phyloP scores from a whole-genome alignment of 2,113 vertebrate genomes.

The Macroglossus sobrinus region DNA sequence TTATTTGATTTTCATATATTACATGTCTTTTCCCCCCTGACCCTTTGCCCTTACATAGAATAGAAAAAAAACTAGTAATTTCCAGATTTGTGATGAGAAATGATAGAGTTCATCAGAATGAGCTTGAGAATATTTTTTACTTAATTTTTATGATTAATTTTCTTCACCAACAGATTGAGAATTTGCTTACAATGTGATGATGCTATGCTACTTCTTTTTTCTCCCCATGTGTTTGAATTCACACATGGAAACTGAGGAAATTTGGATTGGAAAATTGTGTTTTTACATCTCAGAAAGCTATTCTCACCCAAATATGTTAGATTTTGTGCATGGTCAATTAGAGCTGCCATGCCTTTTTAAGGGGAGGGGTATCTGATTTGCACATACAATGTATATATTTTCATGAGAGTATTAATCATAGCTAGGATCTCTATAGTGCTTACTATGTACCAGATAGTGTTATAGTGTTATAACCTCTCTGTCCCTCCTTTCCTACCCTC shows the following conservation, averaged over 20 bases:
- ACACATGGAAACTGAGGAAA: conserved; percentile 39
- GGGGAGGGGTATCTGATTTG: not conserved
- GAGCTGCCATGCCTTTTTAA: not conserved
- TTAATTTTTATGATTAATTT: conserved; percentile 26
- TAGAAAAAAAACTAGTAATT: not conserved
- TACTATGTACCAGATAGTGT: not conserved
- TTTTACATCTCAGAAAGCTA: conserved; percentile 22
- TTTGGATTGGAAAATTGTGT: not conserved
- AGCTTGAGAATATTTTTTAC: conserved; percentile 13
- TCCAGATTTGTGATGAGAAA: conserved; percentile 41
- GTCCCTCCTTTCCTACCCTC: not conserved
- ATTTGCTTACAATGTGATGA: conserved; percentile 11
- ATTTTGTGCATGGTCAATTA: conserved; percentile 6
- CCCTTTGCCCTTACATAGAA: not conserved
- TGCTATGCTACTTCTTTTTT: conserved; percentile 23
- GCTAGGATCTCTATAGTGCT: conserved; percentile 19
- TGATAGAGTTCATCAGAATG: conserved; percentile 34
- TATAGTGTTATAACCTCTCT: not conserved
- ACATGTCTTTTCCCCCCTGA: not conserved
- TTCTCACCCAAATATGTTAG: conserved; percentile 52
- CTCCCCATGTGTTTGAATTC: conserved; percentile 44
- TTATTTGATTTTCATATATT: conserved; percentile 38
- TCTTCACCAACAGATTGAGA: conserved; percentile 44
- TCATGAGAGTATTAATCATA: conserved; percentile 18
- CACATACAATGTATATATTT: not conserved